Base-by-base conservation (phyloP, 1,140 invertebrate species). In the Arctopsyche grandis region DNA sequence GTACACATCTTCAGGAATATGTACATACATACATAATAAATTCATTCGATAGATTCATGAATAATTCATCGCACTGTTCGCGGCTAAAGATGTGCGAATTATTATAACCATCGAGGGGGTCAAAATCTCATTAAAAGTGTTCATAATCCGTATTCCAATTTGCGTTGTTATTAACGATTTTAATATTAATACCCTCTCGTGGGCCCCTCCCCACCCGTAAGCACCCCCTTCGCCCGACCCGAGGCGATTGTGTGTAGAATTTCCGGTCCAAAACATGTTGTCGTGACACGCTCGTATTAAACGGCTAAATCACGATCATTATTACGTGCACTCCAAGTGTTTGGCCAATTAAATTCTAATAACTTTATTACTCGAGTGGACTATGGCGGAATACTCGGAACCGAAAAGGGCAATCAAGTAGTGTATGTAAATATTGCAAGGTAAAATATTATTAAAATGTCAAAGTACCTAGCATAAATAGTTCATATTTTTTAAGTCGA, bases 41-140 rank as follows among this genome's bases (percentile, higher is more conserved):
- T 38, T 38, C 1, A 38, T 38, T 38, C 7, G 29, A 38, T 38
- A 38, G 29, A 38, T 38, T 7, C 29, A 38, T 38, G 29, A 38
- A 38, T 38, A 38, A 38, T 38, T 38, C 29, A 38, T 1, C 7
- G 29, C 29, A 7, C 7, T 38, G 7, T 38, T 38, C 7, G 29
- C 29, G 29, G 48, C 16, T 5, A 52, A 52, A 52, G 48, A 52
- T 52, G 48, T 12, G 48, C 10, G 48, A 52, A 52, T 52, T 52
- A 52, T 52, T 16, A 12, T 12, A 52, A 5, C 48, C n/a, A n/a
- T n/a, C n/a, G n/a, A n/a, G n/a, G 44, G 48, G 4, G 10, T 52
- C 48, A 14, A 52, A 52, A 52, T 52, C 48, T 52, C 48, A 52
- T 52, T 52, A 52, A 52, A 52, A 52, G 48, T 52, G 48, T 52